Base-by-base conservation (phyloP, 2,113 vertebrate species). In the Lutjanus erythropterus region DNA sequence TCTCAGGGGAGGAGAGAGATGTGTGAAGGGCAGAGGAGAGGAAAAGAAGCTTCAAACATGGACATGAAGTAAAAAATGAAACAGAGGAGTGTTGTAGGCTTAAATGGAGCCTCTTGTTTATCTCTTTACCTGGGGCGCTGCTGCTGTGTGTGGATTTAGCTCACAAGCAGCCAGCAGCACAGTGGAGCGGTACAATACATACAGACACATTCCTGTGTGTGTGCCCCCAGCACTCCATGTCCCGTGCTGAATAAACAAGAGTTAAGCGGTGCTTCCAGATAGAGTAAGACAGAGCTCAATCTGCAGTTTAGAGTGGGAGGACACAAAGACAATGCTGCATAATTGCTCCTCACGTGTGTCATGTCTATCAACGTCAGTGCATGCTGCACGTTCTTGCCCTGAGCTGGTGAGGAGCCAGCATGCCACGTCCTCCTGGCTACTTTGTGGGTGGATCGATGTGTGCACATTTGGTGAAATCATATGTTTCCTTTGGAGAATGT, bases 401-500 rank as follows among this genome's bases (percentile, higher is more conserved):
- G 1, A 75, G 62, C 67, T 61, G 66, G 60, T 59, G 44, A 18
- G 37, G 53, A 49, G 67, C 31, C 61, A 56, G 62, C 62, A 42
- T 46, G 61, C 16, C 8, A 33, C 12, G 23, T 59, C 60, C 80
- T 59, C 47, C 64, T 31, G 42, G 77, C 41, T 56, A 39, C 27
- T 50, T 47, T 52, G 56, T 84, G 71, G 75, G 81, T 9, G 53
- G 60, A 78, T 84, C 29, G 42, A 3, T 70, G 68, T 61, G 71
- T 33, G 59, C 59, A 12, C 73, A 68, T 59, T 68, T 64, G 73
- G 52, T 35, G 35, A 37, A 61, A 81, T 83, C 78, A 44, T 84
- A 66, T 71, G 72, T 53, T 84, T 70, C 64, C 67, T 31, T 35
- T 31, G 59, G 71, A 81, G 70, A 46, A 58, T 16, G 67, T 59